These are phyloP conservation scores for Clusia tigrina DNA, from an alignment of 2,888 invertebrate genomes.

Conservation along the genomic window DNA sequence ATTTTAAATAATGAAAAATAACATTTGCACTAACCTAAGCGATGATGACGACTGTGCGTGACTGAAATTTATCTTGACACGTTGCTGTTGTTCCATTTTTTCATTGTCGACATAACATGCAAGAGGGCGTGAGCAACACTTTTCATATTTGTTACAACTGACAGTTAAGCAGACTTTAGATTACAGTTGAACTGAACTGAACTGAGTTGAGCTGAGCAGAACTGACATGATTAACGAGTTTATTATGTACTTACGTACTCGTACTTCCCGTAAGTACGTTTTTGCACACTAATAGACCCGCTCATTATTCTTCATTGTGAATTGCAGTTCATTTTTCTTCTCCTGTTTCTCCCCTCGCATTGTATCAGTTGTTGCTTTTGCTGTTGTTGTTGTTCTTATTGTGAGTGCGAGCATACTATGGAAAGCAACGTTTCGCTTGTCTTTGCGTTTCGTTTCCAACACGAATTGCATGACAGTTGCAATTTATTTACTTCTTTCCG, in stretches of 20 bases:
- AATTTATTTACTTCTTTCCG: conserved; percentile 36
- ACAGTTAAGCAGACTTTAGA: conserved; percentile 26
- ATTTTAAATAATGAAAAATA: conserved; percentile 35
- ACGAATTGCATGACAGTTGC: conserved; percentile 41
- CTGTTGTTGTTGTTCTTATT: background rate
- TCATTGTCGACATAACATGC: too few species aligned
- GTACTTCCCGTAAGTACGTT: conserved; percentile 13
- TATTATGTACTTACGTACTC: conserved; percentile 41
- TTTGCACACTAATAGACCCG: conserved; percentile 11
- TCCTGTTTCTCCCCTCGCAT: background rate
- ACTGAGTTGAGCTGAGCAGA: conserved; percentile 16
- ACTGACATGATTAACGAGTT: conserved; percentile 48
- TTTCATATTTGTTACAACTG: conserved; percentile 26
- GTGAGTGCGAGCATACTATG: too few species aligned
- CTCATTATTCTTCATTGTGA: conserved; percentile 45
- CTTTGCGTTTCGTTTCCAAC: conserved; percentile 24
- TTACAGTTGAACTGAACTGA: conserved; percentile 3
- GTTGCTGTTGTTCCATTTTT: too few species aligned
- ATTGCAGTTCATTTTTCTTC: conserved; percentile 26
- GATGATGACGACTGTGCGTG: conserved; percentile 39
- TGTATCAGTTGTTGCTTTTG: background rate
- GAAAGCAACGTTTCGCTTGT: conserved; percentile 15
- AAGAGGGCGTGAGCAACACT: conserved; percentile 23
- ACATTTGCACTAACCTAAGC: background rate
- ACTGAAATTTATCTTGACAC: conserved; percentile 37